Base-by-base conservation (phyloP, 2,113 vertebrate species). In the Python bivittatus region DNA sequence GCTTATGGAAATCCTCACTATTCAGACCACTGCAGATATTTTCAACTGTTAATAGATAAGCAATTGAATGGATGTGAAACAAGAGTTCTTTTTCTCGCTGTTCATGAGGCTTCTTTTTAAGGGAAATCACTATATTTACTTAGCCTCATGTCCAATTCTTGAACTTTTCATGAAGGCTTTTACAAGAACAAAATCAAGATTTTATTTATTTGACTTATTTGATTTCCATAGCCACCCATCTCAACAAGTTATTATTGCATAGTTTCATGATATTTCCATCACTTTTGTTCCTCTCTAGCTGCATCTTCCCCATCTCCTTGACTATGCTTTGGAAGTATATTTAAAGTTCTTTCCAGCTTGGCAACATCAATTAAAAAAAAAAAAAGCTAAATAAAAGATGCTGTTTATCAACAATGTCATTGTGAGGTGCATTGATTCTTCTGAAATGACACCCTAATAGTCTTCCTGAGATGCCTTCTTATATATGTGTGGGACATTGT, bases 261-360 rank as follows among this genome's bases (percentile, higher is more conserved):
- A 11, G 48, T 38, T 25, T 79, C 57, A 68, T 61, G 79, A n/a
- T 44, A 12, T 60, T 83, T 53, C 44, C 29, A 48, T n/a, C 13
- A 42, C n/a, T 10, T 3, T 33, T 11, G 29, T 4, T 23, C 33
- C 33, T 1, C 8, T 53, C 25, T 0, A 84, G 52, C 22, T 38
- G 6, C 9, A 27, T 23, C 72, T 95, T 54, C 13, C 38, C 22
- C 0, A 3, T 11, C 93, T 93, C 89, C 92, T 94, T 48, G 17
- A 0, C 1, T 93, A 1, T 88, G 84, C 1, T 91, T 68, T 5
- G 89, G 93, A 94, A 44, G 56, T 53, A 6, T n/a, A 92, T 88
- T 57, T 93, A 56, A 85, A 25, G 2, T 79, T 93, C 91, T n/a
- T 95, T 92, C 33, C 6, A 42, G 90, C 33, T 61, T 93, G 94